A percentile compares a stretch with the other conserved stretches of the same genome.
Evolutionary conservation across 2,888 invertebrate species (phyloP).

Genomic region (Leptinotarsa rubiginosa): DNA sequence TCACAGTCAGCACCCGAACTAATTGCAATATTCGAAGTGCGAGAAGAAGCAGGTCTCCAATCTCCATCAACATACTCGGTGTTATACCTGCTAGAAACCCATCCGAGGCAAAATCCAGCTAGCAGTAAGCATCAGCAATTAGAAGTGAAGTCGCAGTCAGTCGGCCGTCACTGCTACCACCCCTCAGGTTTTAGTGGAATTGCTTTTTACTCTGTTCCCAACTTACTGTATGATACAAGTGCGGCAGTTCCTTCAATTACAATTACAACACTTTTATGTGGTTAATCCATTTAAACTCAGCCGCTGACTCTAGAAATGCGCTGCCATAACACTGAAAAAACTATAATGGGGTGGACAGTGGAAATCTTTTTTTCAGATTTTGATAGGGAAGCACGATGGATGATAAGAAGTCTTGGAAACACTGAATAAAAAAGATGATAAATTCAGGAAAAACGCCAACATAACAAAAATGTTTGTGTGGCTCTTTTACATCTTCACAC

Average conservation of each 20-base stretch:
- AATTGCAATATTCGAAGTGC: constrained; percentile 31
- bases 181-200: constrained; percentile 56
- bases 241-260: constrained; percentile 62
- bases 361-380: not conserved
- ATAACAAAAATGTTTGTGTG: no score
- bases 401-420: no score
- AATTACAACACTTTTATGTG: constrained; percentile 63
- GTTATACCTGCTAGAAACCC: constrained; percentile 40
- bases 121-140: constrained; percentile 56
- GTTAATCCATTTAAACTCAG: constrained; percentile 62
- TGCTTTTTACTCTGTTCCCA: constrained; percentile 56
- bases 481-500: no score
- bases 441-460: no score
- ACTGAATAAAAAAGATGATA: no score
- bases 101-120: constrained; percentile 39
- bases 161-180: constrained; percentile 21
- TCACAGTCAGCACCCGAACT: constrained; percentile 28
- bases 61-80: constrained; percentile 42
- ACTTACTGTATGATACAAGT: constrained; percentile 61
- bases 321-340: constrained; percentile 15
- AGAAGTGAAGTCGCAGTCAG: constrained; percentile 54
- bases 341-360: not conserved
- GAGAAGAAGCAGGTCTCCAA: constrained; percentile 34
- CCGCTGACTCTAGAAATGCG: constrained; percentile 47
- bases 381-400: no score